phyloP scores from a whole-genome alignment of 2,888 invertebrate species.

The Beris morrisii region DNA sequence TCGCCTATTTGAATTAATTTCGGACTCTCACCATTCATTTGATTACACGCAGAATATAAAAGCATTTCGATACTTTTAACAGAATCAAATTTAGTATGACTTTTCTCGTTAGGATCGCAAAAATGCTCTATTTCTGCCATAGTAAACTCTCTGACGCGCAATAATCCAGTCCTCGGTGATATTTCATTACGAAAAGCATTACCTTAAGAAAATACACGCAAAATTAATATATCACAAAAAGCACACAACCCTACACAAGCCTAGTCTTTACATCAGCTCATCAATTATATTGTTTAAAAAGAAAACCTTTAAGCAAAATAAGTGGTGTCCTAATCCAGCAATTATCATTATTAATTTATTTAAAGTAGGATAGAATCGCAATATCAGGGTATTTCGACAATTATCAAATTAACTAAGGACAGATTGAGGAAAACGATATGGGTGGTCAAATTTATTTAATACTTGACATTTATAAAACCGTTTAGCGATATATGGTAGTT shows the following conservation, averaged over 20 bases:
- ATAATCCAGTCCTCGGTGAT: constrained; percentile 93
- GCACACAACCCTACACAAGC: not conserved
- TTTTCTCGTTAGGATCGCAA: constrained; percentile 87
- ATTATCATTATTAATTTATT: too few species aligned
- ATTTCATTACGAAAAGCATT: constrained; percentile 99
- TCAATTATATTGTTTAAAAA: not conserved
- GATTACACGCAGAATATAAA: constrained; percentile 93
- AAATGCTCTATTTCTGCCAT: constrained; percentile 99
- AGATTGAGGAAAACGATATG: too few species aligned
- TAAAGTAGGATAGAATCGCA: too few species aligned
- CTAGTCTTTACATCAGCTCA: constrained; percentile 45
- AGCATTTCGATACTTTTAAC: constrained; percentile 75
- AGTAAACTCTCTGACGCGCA: constrained; percentile 96
- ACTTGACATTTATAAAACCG: too few species aligned
- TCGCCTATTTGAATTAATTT: constrained; percentile 77
- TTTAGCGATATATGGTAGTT: too few species aligned
- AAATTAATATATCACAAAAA: constrained; percentile 6
- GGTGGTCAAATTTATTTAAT: too few species aligned
- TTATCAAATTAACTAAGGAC: too few species aligned
- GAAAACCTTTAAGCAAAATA: not conserved
- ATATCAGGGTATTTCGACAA: too few species aligned
- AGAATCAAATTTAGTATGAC: constrained; percentile 84
- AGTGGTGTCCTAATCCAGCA: not conserved
- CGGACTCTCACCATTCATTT: constrained; percentile 95
- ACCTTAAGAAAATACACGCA: constrained; percentile 55